A percentile compares a stretch with the other conserved stretches of the same genome.
phyloP scores from a whole-genome alignment of 1,140 invertebrate species.

The Himalopsyche phryganea region DNA sequence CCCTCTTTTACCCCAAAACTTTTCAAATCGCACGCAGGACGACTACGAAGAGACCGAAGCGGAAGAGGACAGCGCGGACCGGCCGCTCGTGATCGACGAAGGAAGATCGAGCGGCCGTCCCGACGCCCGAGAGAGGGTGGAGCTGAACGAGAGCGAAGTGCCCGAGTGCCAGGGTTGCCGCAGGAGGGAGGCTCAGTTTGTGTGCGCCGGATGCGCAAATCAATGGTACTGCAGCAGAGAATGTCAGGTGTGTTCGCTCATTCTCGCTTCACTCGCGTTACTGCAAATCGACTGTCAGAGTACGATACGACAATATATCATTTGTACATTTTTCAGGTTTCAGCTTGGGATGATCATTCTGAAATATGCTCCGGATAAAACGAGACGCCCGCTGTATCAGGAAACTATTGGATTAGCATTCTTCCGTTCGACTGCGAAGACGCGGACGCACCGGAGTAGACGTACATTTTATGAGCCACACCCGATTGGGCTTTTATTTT shows the following conservation, averaged over 20 bases:
- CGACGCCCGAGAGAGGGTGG: conserved; percentile 40
- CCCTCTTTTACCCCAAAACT: no score
- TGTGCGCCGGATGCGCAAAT: conserved; percentile 81
- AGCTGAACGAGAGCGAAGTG: conserved; percentile 49
- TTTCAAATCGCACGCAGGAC: no score
- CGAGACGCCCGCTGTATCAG: neutral
- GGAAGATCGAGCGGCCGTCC: conserved; percentile 50
- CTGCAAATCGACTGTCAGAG: neutral
- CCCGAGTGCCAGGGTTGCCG: conserved; percentile 79
- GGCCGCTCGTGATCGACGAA: conserved; percentile 64
- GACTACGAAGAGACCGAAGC: conserved; percentile 59
- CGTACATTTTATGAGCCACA: no score
- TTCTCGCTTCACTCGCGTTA: no score
- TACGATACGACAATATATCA: neutral
- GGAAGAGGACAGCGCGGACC: conserved; percentile 51
- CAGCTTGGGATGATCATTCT: conserved; percentile 82
- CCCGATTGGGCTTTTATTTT: no score
- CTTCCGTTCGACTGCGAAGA: no score
- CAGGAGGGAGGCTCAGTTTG: conserved; percentile 72
- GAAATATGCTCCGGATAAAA: conserved; percentile 72
- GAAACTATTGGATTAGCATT: no score
- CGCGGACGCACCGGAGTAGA: no score
- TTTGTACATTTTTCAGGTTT: conserved; percentile 66
- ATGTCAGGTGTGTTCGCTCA: conserved; percentile 68
- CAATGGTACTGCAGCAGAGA: conserved; percentile 88